A percentile compares a stretch with the other conserved stretches of the same genome.
These are phyloP conservation scores for Ganaspis brasiliensis DNA, from an alignment of 2,888 invertebrate species.

Conservation along the genomic window DNA sequence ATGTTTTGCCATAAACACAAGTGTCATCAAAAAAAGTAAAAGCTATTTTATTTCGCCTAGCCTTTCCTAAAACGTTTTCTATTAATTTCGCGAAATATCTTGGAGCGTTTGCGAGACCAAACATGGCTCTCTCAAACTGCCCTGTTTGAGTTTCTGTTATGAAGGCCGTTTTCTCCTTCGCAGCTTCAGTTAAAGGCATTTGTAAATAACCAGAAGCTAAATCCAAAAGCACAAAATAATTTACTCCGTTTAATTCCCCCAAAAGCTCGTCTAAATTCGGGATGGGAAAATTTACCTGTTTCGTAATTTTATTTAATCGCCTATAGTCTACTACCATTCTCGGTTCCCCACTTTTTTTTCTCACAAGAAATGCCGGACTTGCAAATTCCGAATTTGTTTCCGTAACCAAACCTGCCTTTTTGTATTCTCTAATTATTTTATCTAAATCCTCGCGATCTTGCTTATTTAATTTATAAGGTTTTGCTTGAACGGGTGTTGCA, in stretches of 20 bases:
- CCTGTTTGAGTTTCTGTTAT: conserved; percentile 51
- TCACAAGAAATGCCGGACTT: conserved; percentile 54
- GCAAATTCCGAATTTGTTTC: conserved; percentile 52
- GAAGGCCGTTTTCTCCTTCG: conserved; percentile 50
- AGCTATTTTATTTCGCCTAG: background rate
- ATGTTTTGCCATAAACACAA: conserved; percentile 50
- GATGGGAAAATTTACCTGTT: conserved; percentile 56
- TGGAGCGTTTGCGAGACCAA: conserved; percentile 48
- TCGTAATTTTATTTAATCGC: conserved; percentile 54
- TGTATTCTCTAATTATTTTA: conserved; percentile 43
- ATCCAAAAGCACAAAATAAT: conserved; percentile 47
- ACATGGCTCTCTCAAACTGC: conserved; percentile 50
- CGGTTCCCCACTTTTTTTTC: conserved; percentile 50
- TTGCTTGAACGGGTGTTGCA: conserved; percentile 32
- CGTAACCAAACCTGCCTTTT: conserved; percentile 46
- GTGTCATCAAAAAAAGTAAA: background rate
- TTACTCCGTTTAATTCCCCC: conserved; percentile 20
- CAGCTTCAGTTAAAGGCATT: conserved; percentile 39
- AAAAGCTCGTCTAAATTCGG: conserved; percentile 52
- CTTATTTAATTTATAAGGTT: conserved; percentile 50
- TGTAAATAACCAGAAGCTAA: conserved; percentile 48
- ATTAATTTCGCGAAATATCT: conserved; percentile 50
- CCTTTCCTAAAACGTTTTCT: conserved; percentile 37
- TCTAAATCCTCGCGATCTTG: conserved; percentile 48
- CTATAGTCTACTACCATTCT: conserved; percentile 61